phyloP scores from a whole-genome alignment of 2,797 vertebrate genomes.

The Mus spretus region DNA sequence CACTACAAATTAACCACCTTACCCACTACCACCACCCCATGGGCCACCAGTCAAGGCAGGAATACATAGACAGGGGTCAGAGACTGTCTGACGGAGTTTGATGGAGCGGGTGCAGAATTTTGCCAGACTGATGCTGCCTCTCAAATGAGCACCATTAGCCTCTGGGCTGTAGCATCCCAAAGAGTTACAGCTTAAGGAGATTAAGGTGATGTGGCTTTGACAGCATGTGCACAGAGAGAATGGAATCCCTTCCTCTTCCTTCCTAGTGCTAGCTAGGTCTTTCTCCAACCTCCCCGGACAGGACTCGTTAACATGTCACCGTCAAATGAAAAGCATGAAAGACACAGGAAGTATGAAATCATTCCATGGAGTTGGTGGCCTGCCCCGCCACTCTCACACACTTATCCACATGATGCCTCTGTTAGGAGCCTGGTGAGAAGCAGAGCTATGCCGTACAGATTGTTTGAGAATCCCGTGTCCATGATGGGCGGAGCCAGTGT shows the following conservation, averaged over 20 bases:
- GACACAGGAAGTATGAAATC: conserved; percentile 72
- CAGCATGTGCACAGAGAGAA: neutral
- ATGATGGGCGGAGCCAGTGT: neutral
- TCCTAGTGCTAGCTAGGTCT: neutral
- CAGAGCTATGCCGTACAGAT: conserved; percentile 77
- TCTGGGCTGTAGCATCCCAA: neutral
- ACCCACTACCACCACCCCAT: fast-evolving
- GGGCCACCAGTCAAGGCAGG: neutral
- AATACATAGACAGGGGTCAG: neutral
- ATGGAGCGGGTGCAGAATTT: neutral
- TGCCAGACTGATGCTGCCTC: neutral
- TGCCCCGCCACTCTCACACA: conserved; percentile 55
- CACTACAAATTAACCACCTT: neutral
- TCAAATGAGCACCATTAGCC: neutral
- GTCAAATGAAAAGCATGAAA: conserved; percentile 65
- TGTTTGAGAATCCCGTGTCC: conserved; percentile 66
- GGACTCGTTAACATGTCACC: fast-evolving
- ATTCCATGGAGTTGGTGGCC: conserved; percentile 68
- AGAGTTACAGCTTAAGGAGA: neutral
- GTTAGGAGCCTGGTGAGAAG: conserved; percentile 65
- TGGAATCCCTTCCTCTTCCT: neutral
- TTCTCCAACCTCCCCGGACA: neutral
- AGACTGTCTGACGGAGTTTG: conserved; percentile 48
- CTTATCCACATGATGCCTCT: conserved; percentile 33
- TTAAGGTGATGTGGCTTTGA: neutral